Evolutionary conservation across 2,888 invertebrate genomes (phyloP).

Genomic region (Nomada fabriciana): DNA sequence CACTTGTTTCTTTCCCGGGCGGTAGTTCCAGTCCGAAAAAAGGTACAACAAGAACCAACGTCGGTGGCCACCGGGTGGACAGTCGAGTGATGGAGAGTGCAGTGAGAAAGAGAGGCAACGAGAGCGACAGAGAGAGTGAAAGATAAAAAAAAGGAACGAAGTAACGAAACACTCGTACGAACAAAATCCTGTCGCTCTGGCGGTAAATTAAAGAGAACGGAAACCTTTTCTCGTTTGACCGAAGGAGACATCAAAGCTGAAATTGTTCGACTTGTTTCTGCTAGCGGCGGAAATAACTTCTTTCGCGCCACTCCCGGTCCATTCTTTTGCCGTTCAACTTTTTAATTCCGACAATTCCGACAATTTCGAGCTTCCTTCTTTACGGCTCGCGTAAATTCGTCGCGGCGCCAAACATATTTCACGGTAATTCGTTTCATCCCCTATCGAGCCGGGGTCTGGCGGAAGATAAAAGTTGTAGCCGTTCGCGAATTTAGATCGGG

Average conservation of each 20-base stretch:
- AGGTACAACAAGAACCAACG: conserved; percentile 24
- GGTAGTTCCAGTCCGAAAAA: conserved; percentile 40
- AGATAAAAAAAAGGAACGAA: conserved; percentile 8
- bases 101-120: background rate
- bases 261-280: conserved; percentile 42
- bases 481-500: conserved; percentile 26
- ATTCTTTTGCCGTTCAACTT: background rate
- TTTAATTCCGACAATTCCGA: conserved; percentile 6
- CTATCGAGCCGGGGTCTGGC: too few relatives aligned
- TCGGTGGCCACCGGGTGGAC: conserved; percentile 28
- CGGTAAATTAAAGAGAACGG: conserved; percentile 58
- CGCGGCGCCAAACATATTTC: background rate
- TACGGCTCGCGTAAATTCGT: background rate
- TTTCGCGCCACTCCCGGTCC: background rate
- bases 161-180: conserved; percentile 30
- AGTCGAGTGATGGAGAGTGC: conserved; percentile 8
- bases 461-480: background rate
- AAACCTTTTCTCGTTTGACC: conserved; percentile 50
- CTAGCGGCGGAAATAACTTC: conserved; percentile 16
- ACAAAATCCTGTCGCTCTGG: conserved; percentile 44
- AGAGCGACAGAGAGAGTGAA: background rate
- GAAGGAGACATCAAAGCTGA: conserved; percentile 49
- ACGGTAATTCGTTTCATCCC: background rate
- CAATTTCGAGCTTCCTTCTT: background rate
- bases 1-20: conserved; percentile 57